phyloP scores from a whole-genome alignment of 2,797 vertebrate genomes.

The Hyperoplus lanceolatus region DNA sequence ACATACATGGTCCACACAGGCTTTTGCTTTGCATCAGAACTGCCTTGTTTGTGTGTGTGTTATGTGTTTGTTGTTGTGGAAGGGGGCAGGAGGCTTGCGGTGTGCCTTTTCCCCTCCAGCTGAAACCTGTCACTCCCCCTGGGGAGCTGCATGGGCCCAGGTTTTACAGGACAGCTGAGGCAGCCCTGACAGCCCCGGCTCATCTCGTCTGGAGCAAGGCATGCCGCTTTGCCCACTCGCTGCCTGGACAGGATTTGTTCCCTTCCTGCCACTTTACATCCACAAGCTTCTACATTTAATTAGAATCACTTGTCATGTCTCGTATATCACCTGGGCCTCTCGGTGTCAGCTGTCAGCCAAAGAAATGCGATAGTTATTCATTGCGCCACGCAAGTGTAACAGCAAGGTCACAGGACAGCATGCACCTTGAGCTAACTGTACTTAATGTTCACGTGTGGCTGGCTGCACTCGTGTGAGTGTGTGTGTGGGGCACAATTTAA shows the following conservation, averaged over 20 bases:
- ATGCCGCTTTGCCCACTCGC: conserved; percentile 75
- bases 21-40: conserved; percentile 73
- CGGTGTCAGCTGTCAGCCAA: conserved; percentile 90
- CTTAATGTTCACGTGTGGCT: conserved; percentile 66
- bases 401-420: conserved; percentile 87
- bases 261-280: conserved; percentile 90
- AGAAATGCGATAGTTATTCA: conserved; percentile 91
- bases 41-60: conserved; percentile 66
- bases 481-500: conserved; percentile 13
- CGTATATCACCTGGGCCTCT: conserved; percentile 88
- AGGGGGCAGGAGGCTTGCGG: conserved; percentile 75
- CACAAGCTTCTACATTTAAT: conserved; percentile 88
- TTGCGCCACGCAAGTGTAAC: conserved; percentile 83
- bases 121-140: conserved; percentile 85
- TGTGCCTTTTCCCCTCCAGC: conserved; percentile 85
- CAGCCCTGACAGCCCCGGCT: conserved; percentile 84
- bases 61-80: conserved; percentile 83
- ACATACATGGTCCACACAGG: conserved; percentile 61
- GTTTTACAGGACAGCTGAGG: conserved; percentile 84
- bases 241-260: conserved; percentile 86
- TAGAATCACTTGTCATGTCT: conserved; percentile 91
- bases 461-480: conserved; percentile 9
- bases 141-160: conserved; percentile 71
- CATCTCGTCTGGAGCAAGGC: conserved; percentile 82
- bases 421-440: conserved; percentile 85